Percentiles rank a stretch among this genome's conserved stretches.
Evolutionary conservation across 1,140 invertebrate species (phyloP).

Genomic region (Agrilus planipennis): DNA sequence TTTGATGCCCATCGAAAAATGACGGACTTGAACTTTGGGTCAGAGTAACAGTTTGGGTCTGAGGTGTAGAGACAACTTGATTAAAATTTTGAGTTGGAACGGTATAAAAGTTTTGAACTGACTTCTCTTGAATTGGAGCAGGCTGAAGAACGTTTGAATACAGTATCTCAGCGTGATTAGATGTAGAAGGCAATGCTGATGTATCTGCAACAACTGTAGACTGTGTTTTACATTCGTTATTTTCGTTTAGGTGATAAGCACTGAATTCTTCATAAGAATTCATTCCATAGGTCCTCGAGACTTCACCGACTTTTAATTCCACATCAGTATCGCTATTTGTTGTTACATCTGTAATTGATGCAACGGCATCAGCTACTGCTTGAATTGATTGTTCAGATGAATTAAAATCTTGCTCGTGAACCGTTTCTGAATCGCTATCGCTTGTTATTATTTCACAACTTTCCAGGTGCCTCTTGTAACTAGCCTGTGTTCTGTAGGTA

Average conservation of each 20-base stretch:
- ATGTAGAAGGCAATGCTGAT: too few relatives aligned
- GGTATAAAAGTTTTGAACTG: background rate
- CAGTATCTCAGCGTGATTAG: too few relatives aligned
- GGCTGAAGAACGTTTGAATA: too few relatives aligned
- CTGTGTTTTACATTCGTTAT: too few relatives aligned
- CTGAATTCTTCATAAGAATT: too few relatives aligned
- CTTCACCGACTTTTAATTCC: too few relatives aligned
- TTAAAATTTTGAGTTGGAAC: conserved; percentile 13
- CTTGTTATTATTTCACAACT: conserved; percentile 67
- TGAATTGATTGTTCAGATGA: too few relatives aligned
- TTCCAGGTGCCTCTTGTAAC: conserved; percentile 69
- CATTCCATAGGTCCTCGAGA: too few relatives aligned
- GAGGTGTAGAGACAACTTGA: conserved; percentile 15
- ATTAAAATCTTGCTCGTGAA: conserved; percentile 18
- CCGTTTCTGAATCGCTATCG: conserved; percentile 55
- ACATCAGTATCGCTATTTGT: background rate
- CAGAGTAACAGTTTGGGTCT: background rate
- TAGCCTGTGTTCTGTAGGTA: conserved; percentile 77
- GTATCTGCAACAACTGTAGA: too few relatives aligned
- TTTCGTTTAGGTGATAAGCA: too few relatives aligned
- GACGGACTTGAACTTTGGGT: background rate
- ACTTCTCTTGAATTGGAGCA: background rate
- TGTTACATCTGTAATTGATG: background rate
- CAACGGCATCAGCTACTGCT: background rate
- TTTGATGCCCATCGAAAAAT: background rate